Evolutionary conservation across 2,113 vertebrate genomes (phyloP).

Genomic region (Cynocephalus volans): DNA sequence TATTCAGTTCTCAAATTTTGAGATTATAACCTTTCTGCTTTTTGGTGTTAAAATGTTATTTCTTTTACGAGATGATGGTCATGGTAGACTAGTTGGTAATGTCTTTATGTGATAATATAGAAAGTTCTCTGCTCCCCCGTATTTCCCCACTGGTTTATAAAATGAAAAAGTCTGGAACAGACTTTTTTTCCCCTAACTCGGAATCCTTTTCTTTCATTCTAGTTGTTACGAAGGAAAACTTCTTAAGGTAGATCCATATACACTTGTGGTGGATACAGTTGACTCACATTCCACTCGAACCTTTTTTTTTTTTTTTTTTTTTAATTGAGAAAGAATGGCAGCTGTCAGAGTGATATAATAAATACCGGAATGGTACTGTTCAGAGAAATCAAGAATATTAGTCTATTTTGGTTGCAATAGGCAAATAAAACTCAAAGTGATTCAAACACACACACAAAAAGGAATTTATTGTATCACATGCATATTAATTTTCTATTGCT

Average conservation of each 20-base stretch:
- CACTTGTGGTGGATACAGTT: neutral
- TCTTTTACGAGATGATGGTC: neutral
- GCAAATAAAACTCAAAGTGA: neutral
- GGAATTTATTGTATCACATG: neutral
- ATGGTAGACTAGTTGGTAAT: neutral
- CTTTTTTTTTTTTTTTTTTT: too few species aligned
- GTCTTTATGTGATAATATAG: neutral
- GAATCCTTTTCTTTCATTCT: neutral
- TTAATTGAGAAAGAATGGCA: neutral
- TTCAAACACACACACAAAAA: neutral
- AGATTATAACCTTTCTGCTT: neutral
- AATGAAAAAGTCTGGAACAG: neutral
- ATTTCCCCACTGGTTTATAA: neutral
- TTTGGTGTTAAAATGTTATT: neutral
- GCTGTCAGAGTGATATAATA: neutral
- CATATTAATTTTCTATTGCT: neutral
- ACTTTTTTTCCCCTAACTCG: neutral
- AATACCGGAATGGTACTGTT: neutral
- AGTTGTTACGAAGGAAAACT: neutral
- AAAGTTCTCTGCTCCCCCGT: neutral
- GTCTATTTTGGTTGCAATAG: neutral
- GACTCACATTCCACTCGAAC: neutral
- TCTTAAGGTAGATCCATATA: neutral
- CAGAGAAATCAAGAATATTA: neutral
- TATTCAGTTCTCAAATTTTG: constrained; percentile 42